Percentiles rank a stretch among this genome's conserved stretches.
Conservation (phyloP, 2,888 invertebrate species). For the Pammene fasciana region DNA sequence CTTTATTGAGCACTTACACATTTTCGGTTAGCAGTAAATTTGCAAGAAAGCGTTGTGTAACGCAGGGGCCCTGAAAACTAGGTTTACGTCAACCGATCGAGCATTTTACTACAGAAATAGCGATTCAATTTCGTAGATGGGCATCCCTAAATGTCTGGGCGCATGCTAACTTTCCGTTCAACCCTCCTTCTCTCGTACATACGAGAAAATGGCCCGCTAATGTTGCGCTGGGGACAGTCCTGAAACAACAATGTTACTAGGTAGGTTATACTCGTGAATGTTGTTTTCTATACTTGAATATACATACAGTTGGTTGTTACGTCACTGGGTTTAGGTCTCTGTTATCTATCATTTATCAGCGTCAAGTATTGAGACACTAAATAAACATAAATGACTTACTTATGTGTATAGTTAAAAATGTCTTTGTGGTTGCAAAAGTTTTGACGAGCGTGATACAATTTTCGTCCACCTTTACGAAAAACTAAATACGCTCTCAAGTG, state of each 20-base stretch:
- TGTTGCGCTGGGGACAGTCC: constrained; percentile 54
- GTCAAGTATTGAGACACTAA: no score
- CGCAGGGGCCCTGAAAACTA: constrained; percentile 23
- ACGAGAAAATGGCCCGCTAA: constrained; percentile 49
- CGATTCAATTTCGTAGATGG: constrained; percentile 36
- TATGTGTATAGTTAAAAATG: no score
- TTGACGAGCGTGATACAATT: no score
- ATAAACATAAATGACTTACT: no score
- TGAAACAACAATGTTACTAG: constrained; percentile 54
- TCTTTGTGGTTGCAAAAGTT: no score
- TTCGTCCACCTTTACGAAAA: no score
- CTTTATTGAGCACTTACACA: not conserved
- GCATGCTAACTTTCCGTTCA: constrained; percentile 27
- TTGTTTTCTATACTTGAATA: constrained; percentile 36
- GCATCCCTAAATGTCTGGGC: constrained; percentile 28
- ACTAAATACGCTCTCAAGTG: no score
- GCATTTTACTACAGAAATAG: constrained; percentile 24
- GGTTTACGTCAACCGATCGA: constrained; percentile 19
- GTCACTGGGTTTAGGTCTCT: not conserved
- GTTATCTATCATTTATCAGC: not conserved
- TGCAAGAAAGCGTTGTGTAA: constrained; percentile 3
- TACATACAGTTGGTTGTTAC: constrained; percentile 8
- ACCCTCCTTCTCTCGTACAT: no score
- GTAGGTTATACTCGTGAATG: constrained; percentile 41
- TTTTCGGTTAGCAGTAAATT: not conserved